Evolutionary conservation across 2,113 vertebrate genomes (phyloP).

Genomic region (Polyodon spathula): DNA sequence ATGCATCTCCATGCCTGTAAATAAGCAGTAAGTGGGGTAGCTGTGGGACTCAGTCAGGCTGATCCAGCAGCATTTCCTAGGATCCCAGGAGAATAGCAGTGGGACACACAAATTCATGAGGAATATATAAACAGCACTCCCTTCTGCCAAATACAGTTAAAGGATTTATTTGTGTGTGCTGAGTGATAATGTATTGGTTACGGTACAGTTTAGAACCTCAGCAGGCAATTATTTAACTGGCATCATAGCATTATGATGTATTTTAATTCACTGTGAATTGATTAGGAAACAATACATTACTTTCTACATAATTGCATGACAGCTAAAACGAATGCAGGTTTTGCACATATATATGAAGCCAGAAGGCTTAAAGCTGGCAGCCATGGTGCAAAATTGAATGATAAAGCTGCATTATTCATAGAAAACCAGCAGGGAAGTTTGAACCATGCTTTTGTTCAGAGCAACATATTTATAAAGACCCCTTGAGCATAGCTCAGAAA

Average conservation of each 20-base stretch:
- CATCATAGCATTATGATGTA: not conserved
- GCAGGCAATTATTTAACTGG: not conserved
- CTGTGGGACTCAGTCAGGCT: not conserved
- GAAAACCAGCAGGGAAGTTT: no score
- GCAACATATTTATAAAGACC: no score
- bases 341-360: no score
- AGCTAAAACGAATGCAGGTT: no score
- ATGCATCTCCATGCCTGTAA: conserved; percentile 2
- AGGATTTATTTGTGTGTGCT: not conserved
- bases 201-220: not conserved
- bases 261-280: no score
- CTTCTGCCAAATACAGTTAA: not conserved
- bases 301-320: no score
- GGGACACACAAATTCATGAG: not conserved
- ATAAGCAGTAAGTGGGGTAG: conserved; percentile 1
- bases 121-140: not conserved
- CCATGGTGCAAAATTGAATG: no score
- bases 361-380: no score
- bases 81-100: not conserved
- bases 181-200: not conserved
- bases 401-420: no score
- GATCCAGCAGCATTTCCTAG: not conserved
- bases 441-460: no score
- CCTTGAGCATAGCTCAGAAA: no score
- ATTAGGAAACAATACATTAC: no score